phyloP scores from a whole-genome alignment of 2,113 vertebrate species.

The Cygnus buccinator region DNA sequence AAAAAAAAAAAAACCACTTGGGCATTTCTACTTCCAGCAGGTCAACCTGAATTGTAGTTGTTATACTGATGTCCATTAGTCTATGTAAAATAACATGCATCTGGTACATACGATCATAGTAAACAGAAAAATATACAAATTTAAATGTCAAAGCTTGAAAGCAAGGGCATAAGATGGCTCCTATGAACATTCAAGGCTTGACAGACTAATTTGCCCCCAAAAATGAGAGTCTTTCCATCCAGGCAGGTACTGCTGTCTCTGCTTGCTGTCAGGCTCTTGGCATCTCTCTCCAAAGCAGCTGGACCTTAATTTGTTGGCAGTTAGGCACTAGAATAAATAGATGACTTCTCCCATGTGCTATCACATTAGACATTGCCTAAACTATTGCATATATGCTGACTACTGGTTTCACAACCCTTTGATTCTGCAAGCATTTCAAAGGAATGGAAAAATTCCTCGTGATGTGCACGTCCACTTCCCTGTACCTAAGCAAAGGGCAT shows the following conservation, averaged over 20 bases:
- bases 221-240: background rate
- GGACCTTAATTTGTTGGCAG: background rate
- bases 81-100: background rate
- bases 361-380: background rate
- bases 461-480: background rate
- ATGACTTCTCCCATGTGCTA: background rate
- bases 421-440: background rate
- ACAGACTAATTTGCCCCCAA: background rate
- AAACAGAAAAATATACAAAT: background rate
- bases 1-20: background rate
- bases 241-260: background rate
- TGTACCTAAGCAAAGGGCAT: rapidly evolving
- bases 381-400: background rate
- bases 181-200: background rate
- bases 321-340: background rate
- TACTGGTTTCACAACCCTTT: background rate
- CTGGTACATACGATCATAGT: background rate
- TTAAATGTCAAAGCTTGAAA: background rate
- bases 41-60: background rate
- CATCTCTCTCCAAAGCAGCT: background rate
- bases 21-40: background rate
- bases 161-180: background rate
- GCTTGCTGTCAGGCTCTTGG: background rate
- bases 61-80: background rate
- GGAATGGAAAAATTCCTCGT: background rate